Conservation (phyloP, 1,140 invertebrate species). For the Drosophila sp. region DNA sequence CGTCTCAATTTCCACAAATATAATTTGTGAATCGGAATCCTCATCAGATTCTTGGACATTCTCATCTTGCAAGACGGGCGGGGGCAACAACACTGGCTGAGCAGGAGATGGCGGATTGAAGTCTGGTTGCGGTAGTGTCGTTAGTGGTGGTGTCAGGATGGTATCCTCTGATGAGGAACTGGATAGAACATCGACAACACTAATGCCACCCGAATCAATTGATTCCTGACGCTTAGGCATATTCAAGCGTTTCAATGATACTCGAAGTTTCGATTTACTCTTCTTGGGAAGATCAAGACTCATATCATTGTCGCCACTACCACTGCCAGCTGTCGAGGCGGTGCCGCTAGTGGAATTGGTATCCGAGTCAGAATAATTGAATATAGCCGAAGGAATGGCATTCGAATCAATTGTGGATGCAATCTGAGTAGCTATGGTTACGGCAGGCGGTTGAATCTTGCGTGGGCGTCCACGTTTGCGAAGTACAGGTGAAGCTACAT, state of each 20-base stretch:
- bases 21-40: slow-evolving; percentile 47
- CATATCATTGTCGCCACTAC: slow-evolving; percentile 7
- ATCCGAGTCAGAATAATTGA: slow-evolving; percentile 46
- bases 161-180: slow-evolving; percentile 20
- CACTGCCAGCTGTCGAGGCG: slow-evolving; percentile 18
- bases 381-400: neutral
- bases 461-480: slow-evolving; percentile 43
- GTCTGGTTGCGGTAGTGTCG: neutral
- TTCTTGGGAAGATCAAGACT: neutral
- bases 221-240: slow-evolving; percentile 28
- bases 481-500: neutral
- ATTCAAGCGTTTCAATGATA: slow-evolving; percentile 54
- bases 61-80: slow-evolving; percentile 28
- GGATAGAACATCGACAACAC: slow-evolving; percentile 16
- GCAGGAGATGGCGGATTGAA: neutral
- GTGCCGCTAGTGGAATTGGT: slow-evolving; percentile 40
- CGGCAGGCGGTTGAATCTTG: slow-evolving; percentile 17
- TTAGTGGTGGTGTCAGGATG: neutral
- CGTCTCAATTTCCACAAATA: slow-evolving; percentile 62
- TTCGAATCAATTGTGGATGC: neutral
- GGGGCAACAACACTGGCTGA: neutral
- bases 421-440: neutral
- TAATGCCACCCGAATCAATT: slow-evolving; percentile 42
- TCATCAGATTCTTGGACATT: slow-evolving; percentile 32
- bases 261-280: slow-evolving; percentile 50